These are phyloP conservation scores for Oplegnathus fasciatus DNA, from an alignment of 2,113 vertebrate genomes.

Conservation along the genomic window DNA sequence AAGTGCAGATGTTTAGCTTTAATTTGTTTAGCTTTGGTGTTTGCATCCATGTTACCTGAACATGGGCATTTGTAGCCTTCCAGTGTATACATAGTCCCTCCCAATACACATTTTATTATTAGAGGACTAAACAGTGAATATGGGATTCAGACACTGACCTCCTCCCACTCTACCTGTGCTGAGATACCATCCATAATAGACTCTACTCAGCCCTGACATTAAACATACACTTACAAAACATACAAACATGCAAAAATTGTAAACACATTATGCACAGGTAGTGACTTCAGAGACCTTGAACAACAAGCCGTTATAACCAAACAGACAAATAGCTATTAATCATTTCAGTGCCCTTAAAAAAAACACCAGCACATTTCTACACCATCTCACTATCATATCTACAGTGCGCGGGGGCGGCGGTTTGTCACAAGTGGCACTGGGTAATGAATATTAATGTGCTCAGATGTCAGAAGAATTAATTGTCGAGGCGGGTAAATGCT, in stretches of 20 bases:
- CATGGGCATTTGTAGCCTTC: not conserved
- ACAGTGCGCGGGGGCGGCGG: slow-evolving; percentile 51
- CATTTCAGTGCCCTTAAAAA: slow-evolving; percentile 47
- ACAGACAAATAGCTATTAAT: slow-evolving; percentile 59
- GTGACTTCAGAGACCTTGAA: slow-evolving; percentile 32
- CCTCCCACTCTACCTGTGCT: slow-evolving; percentile 19
- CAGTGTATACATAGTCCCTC: not conserved
- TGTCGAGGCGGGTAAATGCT: slow-evolving; percentile 85
- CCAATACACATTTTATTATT: not conserved
- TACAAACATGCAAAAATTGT: not conserved
- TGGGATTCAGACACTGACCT: not conserved
- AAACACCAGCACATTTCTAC: slow-evolving; percentile 23
- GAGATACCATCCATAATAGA: slow-evolving; percentile 32
- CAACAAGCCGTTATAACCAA: slow-evolving; percentile 31
- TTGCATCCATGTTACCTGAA: not conserved
- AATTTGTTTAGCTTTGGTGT: not conserved
- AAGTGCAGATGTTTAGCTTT: not conserved
- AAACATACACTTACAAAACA: slow-evolving; percentile 22
- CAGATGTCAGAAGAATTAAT: slow-evolving; percentile 88
- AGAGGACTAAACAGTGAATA: not conserved
- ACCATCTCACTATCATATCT: slow-evolving; percentile 53
- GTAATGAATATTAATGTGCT: slow-evolving; percentile 92
- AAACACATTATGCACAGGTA: slow-evolving; percentile 31
- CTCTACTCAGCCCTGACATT: not conserved
- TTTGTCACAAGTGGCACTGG: slow-evolving; percentile 85